phyloP scores from a whole-genome alignment of 2,888 invertebrate species.

The Cryptus armator region DNA sequence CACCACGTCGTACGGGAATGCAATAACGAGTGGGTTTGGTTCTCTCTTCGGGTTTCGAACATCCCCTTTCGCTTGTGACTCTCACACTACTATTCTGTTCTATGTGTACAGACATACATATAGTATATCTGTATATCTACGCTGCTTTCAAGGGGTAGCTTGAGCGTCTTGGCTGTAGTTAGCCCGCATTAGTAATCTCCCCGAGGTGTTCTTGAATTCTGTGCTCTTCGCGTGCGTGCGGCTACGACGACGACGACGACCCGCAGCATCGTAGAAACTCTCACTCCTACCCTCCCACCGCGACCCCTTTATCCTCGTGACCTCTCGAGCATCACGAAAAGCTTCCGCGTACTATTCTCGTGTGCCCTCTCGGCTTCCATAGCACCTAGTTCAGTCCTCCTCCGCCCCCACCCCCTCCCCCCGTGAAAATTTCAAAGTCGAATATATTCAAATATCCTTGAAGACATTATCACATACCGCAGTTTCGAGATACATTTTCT shows the following conservation, averaged over 20 bases:
- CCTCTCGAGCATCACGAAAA: slow-evolving; percentile 63
- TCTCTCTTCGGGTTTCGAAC: slow-evolving; percentile 71
- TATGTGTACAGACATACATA: background rate
- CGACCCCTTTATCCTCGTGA: slow-evolving; percentile 50
- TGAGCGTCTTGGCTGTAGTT: slow-evolving; percentile 78
- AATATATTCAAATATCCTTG: slow-evolving; percentile 60
- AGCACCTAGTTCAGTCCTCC: slow-evolving; percentile 33
- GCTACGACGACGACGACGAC: slow-evolving; percentile 45
- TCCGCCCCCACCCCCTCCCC: background rate
- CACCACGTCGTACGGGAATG: slow-evolving; percentile 75
- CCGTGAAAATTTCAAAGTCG: slow-evolving; percentile 63
- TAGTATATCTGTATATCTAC: slow-evolving; percentile 16
- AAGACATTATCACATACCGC: slow-evolving; percentile 55
- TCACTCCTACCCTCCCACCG: slow-evolving; percentile 3
- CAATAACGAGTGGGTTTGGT: slow-evolving; percentile 78
- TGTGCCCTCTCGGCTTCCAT: slow-evolving; percentile 32
- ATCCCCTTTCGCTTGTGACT: slow-evolving; percentile 57
- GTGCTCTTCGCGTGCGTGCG: slow-evolving; percentile 64
- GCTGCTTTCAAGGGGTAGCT: slow-evolving; percentile 40
- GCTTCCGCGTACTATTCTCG: slow-evolving; percentile 42
- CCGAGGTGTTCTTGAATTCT: slow-evolving; percentile 79
- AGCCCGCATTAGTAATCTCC: slow-evolving; percentile 82
- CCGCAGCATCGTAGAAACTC: slow-evolving; percentile 63
- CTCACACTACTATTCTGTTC: slow-evolving; percentile 27
- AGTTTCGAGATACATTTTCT: slow-evolving; percentile 10